Conservation (phyloP, 1,140 invertebrate genomes). For the Hyles euphorbiae region DNA sequence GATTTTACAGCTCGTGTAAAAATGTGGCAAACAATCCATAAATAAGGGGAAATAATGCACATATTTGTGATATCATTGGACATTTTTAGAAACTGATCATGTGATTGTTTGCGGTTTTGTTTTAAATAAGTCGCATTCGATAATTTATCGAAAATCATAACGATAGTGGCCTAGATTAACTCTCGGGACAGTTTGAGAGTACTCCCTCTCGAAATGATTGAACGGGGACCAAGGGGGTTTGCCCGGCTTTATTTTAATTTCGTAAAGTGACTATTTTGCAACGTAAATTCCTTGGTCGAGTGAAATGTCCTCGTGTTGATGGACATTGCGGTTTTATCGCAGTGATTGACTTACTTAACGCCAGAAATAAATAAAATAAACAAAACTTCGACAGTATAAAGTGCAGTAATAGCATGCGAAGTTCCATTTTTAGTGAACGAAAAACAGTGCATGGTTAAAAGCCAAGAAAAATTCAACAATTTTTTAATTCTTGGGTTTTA, state of each 20-base stretch:
- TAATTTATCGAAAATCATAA: conserved; percentile 36
- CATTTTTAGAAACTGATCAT: background rate
- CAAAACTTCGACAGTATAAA: conserved; percentile 11
- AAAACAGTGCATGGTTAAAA: conserved; percentile 23
- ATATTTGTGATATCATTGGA: background rate
- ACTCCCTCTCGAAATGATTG: conserved; percentile 68
- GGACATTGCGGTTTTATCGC: conserved; percentile 40
- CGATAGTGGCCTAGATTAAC: conserved; percentile 52
- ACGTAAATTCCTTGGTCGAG: conserved; percentile 50
- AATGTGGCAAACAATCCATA: too few relatives aligned
- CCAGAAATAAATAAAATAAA: background rate
- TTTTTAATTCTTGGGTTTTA: conserved; percentile 41
- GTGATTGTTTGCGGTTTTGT: background rate
- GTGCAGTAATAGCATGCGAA: conserved; percentile 34
- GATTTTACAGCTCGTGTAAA: too few relatives aligned
- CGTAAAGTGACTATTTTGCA: conserved; percentile 69
- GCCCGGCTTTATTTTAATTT: conserved; percentile 72
- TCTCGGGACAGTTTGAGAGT: conserved; percentile 54
- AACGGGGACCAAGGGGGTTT: conserved; percentile 66
- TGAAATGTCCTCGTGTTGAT: conserved; percentile 37
- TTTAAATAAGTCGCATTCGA: conserved; percentile 3
- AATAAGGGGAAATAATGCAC: too few relatives aligned
- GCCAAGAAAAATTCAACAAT: conserved; percentile 35
- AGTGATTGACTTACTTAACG: conserved; percentile 25
- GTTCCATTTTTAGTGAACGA: background rate